Evolutionary conservation across 2,888 invertebrate species (phyloP).

Genomic region (Agrochola circellaris): DNA sequence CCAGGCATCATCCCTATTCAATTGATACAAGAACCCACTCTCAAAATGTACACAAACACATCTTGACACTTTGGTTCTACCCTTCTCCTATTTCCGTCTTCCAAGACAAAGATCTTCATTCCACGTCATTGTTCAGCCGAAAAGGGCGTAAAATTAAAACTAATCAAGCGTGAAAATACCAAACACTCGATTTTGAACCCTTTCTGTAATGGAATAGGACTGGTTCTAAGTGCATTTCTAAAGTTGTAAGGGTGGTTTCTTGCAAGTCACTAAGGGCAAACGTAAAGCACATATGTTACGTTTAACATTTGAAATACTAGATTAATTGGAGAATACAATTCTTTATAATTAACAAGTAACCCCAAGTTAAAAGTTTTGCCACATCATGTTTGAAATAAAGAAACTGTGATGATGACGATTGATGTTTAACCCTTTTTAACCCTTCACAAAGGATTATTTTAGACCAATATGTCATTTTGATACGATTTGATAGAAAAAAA

Average conservation of each 20-base stretch:
- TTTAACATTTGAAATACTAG: constrained; percentile 47
- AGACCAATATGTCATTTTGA: not conserved
- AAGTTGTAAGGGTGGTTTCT: constrained; percentile 47
- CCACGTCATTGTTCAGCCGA: constrained; percentile 83
- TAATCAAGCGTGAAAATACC: constrained; percentile 67
- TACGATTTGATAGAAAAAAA: too few species aligned
- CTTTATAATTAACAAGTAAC: constrained; percentile 58
- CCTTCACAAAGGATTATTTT: not conserved
- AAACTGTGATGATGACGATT: constrained; percentile 24
- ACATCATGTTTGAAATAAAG: constrained; percentile 43
- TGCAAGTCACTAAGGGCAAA: constrained; percentile 80
- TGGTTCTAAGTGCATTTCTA: not conserved
- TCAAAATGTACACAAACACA: constrained; percentile 7
- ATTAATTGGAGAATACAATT: constrained; percentile 68
- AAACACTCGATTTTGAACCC: constrained; percentile 37
- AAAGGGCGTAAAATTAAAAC: constrained; percentile 79
- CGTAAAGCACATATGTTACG: constrained; percentile 70
- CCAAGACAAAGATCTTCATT: constrained; percentile 78
- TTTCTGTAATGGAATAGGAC: not conserved
- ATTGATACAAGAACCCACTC: constrained; percentile 5
- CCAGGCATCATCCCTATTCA: too few species aligned
- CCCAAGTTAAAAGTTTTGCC: constrained; percentile 39
- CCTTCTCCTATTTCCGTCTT: constrained; percentile 50
- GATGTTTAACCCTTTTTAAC: constrained; percentile 47
- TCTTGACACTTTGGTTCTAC: constrained; percentile 41